phyloP scores from a whole-genome alignment of 2,113 vertebrate genomes.

The Semicossyphus pulcher region DNA sequence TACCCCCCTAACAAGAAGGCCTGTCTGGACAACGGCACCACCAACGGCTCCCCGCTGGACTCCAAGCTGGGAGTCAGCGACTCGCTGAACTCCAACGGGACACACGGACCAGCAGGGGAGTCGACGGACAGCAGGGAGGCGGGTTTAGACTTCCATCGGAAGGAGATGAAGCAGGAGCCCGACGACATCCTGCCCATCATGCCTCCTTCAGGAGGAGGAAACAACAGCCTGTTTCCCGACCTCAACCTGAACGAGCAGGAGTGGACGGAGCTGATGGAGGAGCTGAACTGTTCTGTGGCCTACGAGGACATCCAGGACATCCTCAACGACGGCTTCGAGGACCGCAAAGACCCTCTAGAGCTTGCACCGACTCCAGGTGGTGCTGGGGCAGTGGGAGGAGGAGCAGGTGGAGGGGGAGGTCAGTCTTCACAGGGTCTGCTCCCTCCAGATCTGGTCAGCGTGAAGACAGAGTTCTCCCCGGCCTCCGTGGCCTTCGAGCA shows the following conservation, averaged over 20 bases:
- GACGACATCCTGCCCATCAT: slow-evolving; percentile 94
- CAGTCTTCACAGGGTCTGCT: slow-evolving; percentile 67
- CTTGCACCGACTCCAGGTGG: slow-evolving; percentile 77
- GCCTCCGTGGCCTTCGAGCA: slow-evolving; percentile 87
- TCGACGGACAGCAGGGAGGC: slow-evolving; percentile 78
- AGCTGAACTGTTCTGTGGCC: slow-evolving; percentile 93
- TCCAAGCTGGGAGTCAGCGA: slow-evolving; percentile 81
- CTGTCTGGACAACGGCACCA: slow-evolving; percentile 86
- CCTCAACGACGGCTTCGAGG: slow-evolving; percentile 95
- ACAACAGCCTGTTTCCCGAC: slow-evolving; percentile 93
- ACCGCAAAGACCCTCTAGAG: slow-evolving; percentile 92
- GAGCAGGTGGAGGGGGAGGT: slow-evolving; percentile 62
- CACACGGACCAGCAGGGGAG: slow-evolving; percentile 79
- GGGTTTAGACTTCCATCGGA: slow-evolving; percentile 83
- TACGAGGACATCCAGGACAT: slow-evolving; percentile 98
- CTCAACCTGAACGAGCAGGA: slow-evolving; percentile 98
- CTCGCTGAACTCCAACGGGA: slow-evolving; percentile 83
- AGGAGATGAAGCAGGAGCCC: slow-evolving; percentile 97
- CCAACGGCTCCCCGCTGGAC: slow-evolving; percentile 89
- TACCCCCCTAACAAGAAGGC: slow-evolving; percentile 91
- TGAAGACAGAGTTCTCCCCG: slow-evolving; percentile 94
- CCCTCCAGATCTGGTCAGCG: slow-evolving; percentile 85
- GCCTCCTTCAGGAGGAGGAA: slow-evolving; percentile 87
- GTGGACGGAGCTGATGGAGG: slow-evolving; percentile 98
- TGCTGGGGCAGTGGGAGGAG: slow-evolving; percentile 7